Conservation (phyloP, 2,888 invertebrate genomes). For the Stegophylla sp. region DNA sequence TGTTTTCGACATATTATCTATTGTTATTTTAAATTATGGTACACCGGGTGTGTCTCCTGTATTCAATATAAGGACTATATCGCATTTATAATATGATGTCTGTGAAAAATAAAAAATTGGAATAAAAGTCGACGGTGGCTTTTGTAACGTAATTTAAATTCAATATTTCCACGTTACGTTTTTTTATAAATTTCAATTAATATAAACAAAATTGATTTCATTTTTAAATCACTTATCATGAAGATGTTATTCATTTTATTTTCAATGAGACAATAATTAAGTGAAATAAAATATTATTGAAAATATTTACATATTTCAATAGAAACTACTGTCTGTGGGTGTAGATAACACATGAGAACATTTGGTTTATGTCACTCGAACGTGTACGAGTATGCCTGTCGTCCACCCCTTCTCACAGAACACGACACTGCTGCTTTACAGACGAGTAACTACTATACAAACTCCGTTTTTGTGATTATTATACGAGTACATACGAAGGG, state of each 20-base stretch:
- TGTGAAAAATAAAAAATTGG: conserved; percentile 5
- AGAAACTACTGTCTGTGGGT: not conserved
- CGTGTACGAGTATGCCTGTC: not conserved
- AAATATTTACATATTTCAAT: conserved; percentile 4
- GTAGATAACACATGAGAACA: not conserved
- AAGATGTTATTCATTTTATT: no score
- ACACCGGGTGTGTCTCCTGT: not conserved
- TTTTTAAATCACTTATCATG: not conserved
- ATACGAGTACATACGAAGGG: no score
- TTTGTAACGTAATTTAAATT: no score
- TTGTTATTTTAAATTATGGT: not conserved
- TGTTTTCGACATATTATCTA: not conserved
- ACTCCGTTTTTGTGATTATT: not conserved
- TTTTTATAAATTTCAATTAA: no score
- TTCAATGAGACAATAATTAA: no score
- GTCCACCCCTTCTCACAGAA: not conserved
- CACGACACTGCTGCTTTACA: not conserved
- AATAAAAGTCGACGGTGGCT: not conserved
- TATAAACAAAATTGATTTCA: not conserved
- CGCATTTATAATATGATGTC: not conserved
- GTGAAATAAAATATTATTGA: not conserved
- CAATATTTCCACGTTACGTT: no score
- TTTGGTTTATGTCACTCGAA: conserved; percentile 3
- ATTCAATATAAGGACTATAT: not conserved
- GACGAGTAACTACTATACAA: conserved; percentile 1